Evolutionary conservation across 2,888 invertebrate species (phyloP).

Genomic region (Lottia gigantea): DNA sequence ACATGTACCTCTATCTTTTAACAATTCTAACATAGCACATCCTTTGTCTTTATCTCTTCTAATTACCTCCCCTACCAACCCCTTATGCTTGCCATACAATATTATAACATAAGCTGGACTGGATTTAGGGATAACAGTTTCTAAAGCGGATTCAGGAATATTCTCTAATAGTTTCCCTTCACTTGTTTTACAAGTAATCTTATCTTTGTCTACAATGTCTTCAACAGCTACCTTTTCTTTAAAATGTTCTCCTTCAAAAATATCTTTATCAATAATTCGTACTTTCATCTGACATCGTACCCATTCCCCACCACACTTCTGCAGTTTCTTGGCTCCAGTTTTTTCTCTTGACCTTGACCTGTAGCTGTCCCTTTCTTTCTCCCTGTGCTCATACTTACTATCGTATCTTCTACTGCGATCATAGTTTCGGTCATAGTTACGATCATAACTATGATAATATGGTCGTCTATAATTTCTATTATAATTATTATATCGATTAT

Average conservation of each 20-base stretch:
- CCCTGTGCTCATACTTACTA: background rate
- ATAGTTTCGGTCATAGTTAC: constrained; percentile 13
- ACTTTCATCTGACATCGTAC: constrained; percentile 64
- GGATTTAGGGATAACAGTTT: constrained; percentile 68
- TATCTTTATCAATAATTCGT: constrained; percentile 65
- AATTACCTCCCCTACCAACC: constrained; percentile 65
- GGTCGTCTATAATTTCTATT: background rate
- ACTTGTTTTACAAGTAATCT: constrained; percentile 65
- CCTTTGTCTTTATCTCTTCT: constrained; percentile 65
- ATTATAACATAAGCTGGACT: constrained; percentile 64
- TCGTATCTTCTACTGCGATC: constrained; percentile 8
- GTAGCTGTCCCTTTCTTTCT: background rate
- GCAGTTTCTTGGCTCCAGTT: background rate
- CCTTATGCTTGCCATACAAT: constrained; percentile 64
- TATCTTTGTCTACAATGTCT: constrained; percentile 62
- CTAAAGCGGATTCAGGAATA: constrained; percentile 63
- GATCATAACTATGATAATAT: constrained; percentile 7
- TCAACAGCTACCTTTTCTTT: constrained; percentile 61
- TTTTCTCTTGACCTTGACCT: constrained; percentile 4
- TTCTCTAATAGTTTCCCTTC: constrained; percentile 64
- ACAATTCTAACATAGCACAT: constrained; percentile 66
- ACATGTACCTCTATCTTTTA: constrained; percentile 64
- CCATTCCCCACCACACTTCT: constrained; percentile 48
- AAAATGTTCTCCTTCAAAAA: constrained; percentile 63
- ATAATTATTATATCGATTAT: constrained; percentile 10